Evolutionary conservation across 1,140 invertebrate genomes (phyloP).

Genomic region (Parapsyche elsis): DNA sequence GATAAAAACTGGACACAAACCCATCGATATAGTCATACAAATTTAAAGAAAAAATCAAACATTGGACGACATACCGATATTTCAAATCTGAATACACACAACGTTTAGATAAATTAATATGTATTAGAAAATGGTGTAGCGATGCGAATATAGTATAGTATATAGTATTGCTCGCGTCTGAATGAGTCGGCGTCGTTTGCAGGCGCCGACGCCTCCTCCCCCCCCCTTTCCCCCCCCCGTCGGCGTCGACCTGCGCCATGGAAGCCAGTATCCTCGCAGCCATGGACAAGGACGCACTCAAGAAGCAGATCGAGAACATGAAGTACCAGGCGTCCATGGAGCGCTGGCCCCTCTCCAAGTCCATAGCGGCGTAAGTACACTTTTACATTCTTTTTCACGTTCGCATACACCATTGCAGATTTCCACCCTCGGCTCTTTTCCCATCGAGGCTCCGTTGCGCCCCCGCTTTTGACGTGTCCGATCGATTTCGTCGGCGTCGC

Average conservation of each 20-base stretch:
- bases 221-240: conserved; percentile 5
- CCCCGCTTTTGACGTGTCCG: conserved; percentile 16
- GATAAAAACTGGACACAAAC: too few species aligned
- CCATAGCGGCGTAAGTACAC: conserved; percentile 95
- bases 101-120: too few species aligned
- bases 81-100: too few species aligned
- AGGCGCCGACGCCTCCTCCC: conserved; percentile 37
- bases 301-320: conserved; percentile 97
- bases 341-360: conserved; percentile 93
- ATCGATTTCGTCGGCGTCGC: conserved; percentile 24
- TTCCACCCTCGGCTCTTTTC: neutral
- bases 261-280: conserved; percentile 90
- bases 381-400: conserved; percentile 2
- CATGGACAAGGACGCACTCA: conserved; percentile 97
- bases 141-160: conserved; percentile 23
- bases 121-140: neutral
- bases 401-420: neutral
- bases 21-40: too few species aligned
- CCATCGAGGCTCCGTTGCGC: too few species aligned
- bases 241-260: conserved; percentile 72
- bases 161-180: conserved; percentile 35
- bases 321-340: conserved; percentile 96
- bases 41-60: too few species aligned
- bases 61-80: too few species aligned
- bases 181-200: conserved; percentile 49